Percentiles rank a stretch among this genome's conserved stretches.
phyloP scores from a whole-genome alignment of 1,140 invertebrate genomes.

The Sycophila sp. region DNA sequence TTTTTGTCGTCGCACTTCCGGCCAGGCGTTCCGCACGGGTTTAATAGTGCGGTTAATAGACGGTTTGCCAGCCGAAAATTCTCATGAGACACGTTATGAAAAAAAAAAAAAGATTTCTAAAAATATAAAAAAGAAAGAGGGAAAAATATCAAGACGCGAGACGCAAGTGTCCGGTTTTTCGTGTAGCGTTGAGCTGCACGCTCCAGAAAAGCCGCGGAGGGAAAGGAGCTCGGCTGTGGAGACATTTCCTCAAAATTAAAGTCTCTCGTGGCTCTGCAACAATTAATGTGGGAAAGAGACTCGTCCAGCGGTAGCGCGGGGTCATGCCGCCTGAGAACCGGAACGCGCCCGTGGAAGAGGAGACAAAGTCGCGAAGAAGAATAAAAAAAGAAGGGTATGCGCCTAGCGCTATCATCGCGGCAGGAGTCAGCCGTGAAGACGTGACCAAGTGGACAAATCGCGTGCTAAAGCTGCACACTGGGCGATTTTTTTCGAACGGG shows the following conservation, averaged over 20 bases:
- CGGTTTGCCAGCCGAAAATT: neutral
- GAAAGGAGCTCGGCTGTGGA: slow-evolving; percentile 14
- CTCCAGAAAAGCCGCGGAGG: slow-evolving; percentile 14
- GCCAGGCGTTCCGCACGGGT: no score
- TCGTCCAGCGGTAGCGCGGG: slow-evolving; percentile 39
- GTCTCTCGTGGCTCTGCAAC: slow-evolving; percentile 35
- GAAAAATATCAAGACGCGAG: neutral
- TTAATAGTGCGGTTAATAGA: neutral
- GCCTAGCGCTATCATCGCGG: no score
- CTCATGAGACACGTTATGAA: neutral
- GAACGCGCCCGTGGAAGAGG: slow-evolving; percentile 47
- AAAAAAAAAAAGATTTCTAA: neutral
- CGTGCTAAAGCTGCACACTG: slow-evolving; percentile 18
- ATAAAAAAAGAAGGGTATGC: no score
- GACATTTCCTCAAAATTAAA: slow-evolving; percentile 53
- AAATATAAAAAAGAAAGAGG: neutral
- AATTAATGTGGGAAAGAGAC: slow-evolving; percentile 60
- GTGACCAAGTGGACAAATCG: slow-evolving; percentile 55
- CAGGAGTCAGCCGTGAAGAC: slow-evolving; percentile 38
- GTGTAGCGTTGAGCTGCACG: neutral
- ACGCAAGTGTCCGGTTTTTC: neutral
- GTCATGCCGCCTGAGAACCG: slow-evolving; percentile 60
- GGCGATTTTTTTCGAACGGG: slow-evolving; percentile 16
- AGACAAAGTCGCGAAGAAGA: neutral
- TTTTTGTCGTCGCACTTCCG: neutral